Evolutionary conservation across 2,113 vertebrate genomes (phyloP), one percentile per base, ranked within the genome.

Genomic region (Struthidea cinerea): DNA sequence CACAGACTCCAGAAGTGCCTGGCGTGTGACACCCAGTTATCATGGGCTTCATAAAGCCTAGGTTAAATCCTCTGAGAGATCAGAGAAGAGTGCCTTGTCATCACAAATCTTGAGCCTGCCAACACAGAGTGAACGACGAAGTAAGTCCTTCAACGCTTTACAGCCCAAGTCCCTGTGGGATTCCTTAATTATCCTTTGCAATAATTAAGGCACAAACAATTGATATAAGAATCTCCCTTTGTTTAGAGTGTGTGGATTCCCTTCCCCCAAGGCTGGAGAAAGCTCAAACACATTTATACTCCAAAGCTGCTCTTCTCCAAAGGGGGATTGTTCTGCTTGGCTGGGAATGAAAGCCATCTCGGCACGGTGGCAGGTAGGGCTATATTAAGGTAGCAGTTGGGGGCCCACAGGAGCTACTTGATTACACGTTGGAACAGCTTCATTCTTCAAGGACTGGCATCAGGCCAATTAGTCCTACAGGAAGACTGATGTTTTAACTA

Each of bases 391-490:
- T 84, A 94, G 87, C 87, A 90, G 61, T 44, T 76, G 94, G 92
- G 93, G 90, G 79, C 89, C 95, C 91, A 90, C 92, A 89, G 95
- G 96, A 97, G 89, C 69, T 93, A 84, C 89, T 96, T 97, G 94
- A 96, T 97, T 94, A 95, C 95, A 96, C 22, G 35, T 89, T 97
- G 92, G 87, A 97, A 95, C 94, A 96, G 95, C 92, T 96, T 97
- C 96, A 94, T 96, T 93, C 96, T 65, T 94, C 94, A 95, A 65
- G 32, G 68, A 37, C 79, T 94, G 96, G 97, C 96, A 75, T 11
- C 21, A 53, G 81, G 92, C 93, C 97, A 97, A 94, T 96, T 94
- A 96, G 92, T 92, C 80, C 76, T 94, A 26, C 39, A 96, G 82
- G 77, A 96, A 96, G 94, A 85, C 67, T 73, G 89, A 96, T 97